Conservation (phyloP, 53 echinoderm and acorn worm genomes). For the Holothuria leucospilota region DNA sequence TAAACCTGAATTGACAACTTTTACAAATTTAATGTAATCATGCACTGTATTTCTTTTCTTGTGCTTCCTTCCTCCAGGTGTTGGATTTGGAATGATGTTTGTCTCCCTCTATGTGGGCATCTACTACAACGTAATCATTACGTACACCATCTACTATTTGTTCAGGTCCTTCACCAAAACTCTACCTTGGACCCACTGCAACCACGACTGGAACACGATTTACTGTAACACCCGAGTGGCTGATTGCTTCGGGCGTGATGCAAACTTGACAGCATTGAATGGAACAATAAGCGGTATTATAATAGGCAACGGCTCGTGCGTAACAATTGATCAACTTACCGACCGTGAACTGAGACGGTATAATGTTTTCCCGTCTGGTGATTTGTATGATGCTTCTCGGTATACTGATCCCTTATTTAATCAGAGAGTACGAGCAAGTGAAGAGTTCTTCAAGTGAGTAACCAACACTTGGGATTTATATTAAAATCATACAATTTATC, state of each 20-base stretch:
- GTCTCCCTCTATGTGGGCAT: slow-evolving; percentile 81
- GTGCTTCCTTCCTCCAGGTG: slow-evolving; percentile 52
- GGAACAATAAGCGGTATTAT: slow-evolving; percentile 45
- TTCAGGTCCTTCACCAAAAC: slow-evolving; percentile 76
- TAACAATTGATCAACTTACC: slow-evolving; percentile 26
- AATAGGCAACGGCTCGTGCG: slow-evolving; percentile 54
- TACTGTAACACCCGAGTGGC: slow-evolving; percentile 48
- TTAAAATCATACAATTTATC: too few species aligned
- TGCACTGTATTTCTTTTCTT: not conserved
- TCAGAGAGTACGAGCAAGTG: slow-evolving; percentile 72
- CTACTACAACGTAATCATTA: slow-evolving; percentile 90
- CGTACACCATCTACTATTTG: slow-evolving; percentile 84
- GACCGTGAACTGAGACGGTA: slow-evolving; percentile 29
- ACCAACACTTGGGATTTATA: too few species aligned
- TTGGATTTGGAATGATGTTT: slow-evolving; percentile 85
- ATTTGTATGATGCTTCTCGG: not conserved
- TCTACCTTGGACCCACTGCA: slow-evolving; percentile 79
- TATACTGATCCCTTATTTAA: slow-evolving; percentile 72
- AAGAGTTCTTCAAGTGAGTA: slow-evolving; percentile 87
- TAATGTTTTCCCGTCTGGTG: slow-evolving; percentile 34
- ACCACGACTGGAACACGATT: slow-evolving; percentile 66
- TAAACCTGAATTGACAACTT: too few species aligned
- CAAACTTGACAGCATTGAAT: not conserved
- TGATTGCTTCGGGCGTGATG: slow-evolving; percentile 57
- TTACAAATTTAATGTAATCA: too few species aligned